Percentiles rank a stretch among this genome's conserved stretches.
Evolutionary conservation across 2,888 invertebrate genomes (phyloP).

Genomic region (Teleiodes luculella): DNA sequence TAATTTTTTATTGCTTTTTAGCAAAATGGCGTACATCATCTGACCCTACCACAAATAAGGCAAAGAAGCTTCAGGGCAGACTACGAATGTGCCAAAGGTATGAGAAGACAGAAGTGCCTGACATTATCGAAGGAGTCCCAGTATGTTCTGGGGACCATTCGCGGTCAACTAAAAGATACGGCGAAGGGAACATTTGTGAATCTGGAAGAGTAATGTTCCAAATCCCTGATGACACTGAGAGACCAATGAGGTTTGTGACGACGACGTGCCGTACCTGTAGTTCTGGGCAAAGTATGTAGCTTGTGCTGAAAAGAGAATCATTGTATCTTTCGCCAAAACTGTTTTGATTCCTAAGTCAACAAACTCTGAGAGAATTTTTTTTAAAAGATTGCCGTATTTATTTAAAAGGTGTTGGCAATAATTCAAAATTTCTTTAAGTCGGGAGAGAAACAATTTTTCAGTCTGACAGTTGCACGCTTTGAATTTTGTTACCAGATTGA

Average conservation of each 20-base stretch:
- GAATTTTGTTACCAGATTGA: not conserved
- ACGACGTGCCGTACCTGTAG: too few relatives aligned
- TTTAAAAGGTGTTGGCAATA: slow-evolving; percentile 38
- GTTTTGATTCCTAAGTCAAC: too few relatives aligned
- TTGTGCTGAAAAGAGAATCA: too few relatives aligned
- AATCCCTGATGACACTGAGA: slow-evolving; percentile 54
- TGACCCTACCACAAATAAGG: slow-evolving; percentile 60
- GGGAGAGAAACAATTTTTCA: slow-evolving; percentile 25
- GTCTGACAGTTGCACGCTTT: slow-evolving; percentile 20
- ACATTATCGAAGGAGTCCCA: slow-evolving; percentile 74
- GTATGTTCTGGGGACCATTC: slow-evolving; percentile 63
- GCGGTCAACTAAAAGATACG: slow-evolving; percentile 47
- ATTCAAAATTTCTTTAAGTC: slow-evolving; percentile 30
- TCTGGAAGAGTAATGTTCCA: slow-evolving; percentile 56
- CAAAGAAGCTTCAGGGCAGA: slow-evolving; percentile 58
- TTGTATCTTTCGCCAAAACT: too few relatives aligned
- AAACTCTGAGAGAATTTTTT: slow-evolving; percentile 28
- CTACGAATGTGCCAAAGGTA: slow-evolving; percentile 63
- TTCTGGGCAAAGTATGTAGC: too few relatives aligned
- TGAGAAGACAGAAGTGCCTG: slow-evolving; percentile 72
- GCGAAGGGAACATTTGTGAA: too few relatives aligned
- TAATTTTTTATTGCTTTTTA: slow-evolving; percentile 31
- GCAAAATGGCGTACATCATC: slow-evolving; percentile 61
- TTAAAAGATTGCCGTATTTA: slow-evolving; percentile 30
- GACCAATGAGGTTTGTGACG: slow-evolving; percentile 49